Evolutionary conservation across 2,113 vertebrate species (phyloP).

Genomic region (Tragulus kanchil): DNA sequence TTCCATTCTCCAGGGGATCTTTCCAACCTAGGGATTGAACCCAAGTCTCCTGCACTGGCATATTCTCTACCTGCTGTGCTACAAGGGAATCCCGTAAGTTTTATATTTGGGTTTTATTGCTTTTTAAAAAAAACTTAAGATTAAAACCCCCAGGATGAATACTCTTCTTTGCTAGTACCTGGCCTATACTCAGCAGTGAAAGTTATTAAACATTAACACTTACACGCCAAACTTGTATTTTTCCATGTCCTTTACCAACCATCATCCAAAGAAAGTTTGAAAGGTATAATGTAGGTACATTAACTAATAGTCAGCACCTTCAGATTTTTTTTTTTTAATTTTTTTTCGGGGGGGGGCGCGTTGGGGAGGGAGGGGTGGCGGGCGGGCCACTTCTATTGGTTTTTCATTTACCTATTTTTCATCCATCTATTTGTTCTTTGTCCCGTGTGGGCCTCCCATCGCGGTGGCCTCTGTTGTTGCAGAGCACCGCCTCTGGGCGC

Average conservation of each 20-base stretch:
- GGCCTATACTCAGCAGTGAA: not conserved
- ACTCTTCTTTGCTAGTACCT: slow-evolving; percentile 32
- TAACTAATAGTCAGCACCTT: slow-evolving; percentile 14
- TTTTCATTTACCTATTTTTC: too few relatives aligned
- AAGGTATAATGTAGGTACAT: not conserved
- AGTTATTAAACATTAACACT: slow-evolving; percentile 55
- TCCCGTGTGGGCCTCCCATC: too few relatives aligned
- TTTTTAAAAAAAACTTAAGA: not conserved
- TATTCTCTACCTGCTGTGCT: too few relatives aligned
- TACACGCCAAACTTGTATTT: slow-evolving; percentile 25
- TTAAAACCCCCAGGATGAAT: slow-evolving; percentile 10
- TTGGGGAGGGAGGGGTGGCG: too few relatives aligned
- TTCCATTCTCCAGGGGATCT: too few relatives aligned
- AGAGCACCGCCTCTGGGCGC: too few relatives aligned
- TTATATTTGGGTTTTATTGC: not conserved
- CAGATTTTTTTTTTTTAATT: not conserved
- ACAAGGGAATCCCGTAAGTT: not conserved
- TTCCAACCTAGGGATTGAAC: too few relatives aligned
- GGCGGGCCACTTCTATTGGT: too few relatives aligned
- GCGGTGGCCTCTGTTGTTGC: too few relatives aligned
- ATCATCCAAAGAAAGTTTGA: slow-evolving; percentile 46
- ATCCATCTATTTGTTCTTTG: too few relatives aligned
- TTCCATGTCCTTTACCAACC: slow-evolving; percentile 36
- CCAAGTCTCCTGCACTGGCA: too few relatives aligned
- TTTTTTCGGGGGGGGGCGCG: too few relatives aligned